A percentile compares a stretch with the other conserved stretches of the same genome.
Conservation (phyloP, 2,113 vertebrate species). For the Numenius arquata region DNA sequence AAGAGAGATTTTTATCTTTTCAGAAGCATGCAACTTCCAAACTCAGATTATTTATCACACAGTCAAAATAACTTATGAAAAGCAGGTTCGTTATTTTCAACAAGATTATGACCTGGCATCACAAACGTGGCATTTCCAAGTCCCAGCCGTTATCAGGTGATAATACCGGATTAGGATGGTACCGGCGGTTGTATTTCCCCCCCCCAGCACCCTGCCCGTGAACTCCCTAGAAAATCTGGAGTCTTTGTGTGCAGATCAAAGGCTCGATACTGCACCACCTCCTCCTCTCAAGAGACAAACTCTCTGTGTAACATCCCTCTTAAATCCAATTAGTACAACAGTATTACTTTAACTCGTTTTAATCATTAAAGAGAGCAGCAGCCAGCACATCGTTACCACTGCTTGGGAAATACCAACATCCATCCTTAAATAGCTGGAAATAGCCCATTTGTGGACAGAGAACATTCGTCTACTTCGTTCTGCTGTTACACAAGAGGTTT, state of each 20-base stretch:
- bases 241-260: not conserved
- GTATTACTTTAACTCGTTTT: not conserved
- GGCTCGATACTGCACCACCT: not conserved
- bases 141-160: rapidly evolving
- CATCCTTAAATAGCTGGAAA: not conserved
- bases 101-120: not conserved
- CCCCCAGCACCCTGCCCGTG: not conserved
- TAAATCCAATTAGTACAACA: not conserved
- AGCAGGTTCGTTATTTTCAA: not conserved
- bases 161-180: not conserved
- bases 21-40: not conserved
- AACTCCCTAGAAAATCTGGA: not conserved
- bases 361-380: not conserved
- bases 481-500: not conserved
- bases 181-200: not conserved
- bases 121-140: not conserved
- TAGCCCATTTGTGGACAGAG: not conserved
- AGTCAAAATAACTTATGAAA: not conserved
- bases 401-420: not conserved
- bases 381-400: not conserved
- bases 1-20: not conserved
- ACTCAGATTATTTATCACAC: not conserved
- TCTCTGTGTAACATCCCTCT: not conserved
- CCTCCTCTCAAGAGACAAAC: not conserved
- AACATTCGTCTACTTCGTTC: not conserved